These are phyloP conservation scores for Melanotaenia duboulayi DNA, from an alignment of 2,113 vertebrate genomes.

Conservation along the genomic window DNA sequence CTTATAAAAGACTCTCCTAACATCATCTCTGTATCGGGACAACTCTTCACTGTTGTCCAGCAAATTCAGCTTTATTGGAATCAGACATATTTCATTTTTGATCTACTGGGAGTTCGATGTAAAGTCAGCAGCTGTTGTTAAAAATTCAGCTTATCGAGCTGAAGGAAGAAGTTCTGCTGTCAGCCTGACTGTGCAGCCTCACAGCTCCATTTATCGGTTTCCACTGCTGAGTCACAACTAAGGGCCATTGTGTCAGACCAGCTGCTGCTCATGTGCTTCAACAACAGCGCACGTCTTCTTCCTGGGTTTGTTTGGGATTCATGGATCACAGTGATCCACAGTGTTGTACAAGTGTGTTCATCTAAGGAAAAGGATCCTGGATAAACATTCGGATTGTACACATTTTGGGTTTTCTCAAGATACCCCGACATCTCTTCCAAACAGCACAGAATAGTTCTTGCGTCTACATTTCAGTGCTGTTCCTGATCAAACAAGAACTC, in stretches of 20 bases:
- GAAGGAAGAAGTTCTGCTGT: background rate
- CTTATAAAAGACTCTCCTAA: background rate
- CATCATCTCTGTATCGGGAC: background rate
- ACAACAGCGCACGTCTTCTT: background rate
- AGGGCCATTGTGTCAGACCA: background rate
- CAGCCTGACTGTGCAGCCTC: background rate
- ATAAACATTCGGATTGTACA: slow-evolving; percentile 1
- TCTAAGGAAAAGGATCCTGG: background rate
- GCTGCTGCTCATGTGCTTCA: slow-evolving; percentile 3
- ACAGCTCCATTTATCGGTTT: background rate
- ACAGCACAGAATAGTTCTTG: background rate
- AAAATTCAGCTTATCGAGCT: background rate
- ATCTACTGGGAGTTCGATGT: background rate
- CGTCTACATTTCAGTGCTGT: background rate
- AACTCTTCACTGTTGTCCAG: background rate
- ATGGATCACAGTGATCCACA: background rate
- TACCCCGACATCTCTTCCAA: background rate
- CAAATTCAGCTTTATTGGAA: background rate
- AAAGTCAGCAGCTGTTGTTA: background rate
- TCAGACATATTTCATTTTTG: background rate
- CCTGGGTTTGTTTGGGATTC: background rate
- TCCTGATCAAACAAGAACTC: slow-evolving; percentile 1
- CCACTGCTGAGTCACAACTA: background rate
- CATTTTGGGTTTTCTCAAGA: background rate
- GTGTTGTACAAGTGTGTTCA: background rate